Base-by-base conservation (phyloP, 2,888 invertebrate genomes). In the Microchrysa polita region DNA sequence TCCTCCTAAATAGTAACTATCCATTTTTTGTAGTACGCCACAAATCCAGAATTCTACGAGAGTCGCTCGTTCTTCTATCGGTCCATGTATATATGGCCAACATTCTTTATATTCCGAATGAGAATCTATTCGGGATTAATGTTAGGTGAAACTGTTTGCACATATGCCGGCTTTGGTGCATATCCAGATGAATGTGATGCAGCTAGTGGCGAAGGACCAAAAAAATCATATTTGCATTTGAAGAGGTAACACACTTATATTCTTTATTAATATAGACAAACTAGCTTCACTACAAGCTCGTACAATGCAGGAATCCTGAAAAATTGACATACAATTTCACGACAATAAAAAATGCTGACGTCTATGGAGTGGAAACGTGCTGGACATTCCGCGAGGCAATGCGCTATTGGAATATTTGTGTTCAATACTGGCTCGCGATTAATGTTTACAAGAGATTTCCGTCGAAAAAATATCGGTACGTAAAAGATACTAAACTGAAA, bases 351-450 rank as follows among this genome's bases (percentile, higher is more conserved):
- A 96, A 96, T 78, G 91, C 97, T 81, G 91, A 95, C 76, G 91
- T 93, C 0, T 90, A 90, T 85, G 91, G 90, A 44, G 91, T 95
- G 67, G 98, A 98, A 81, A 89, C 91, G 72, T 91, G 92, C 74
- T 89, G 91, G 44, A 94, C 94, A 0, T 90, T 96, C 76, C 88
- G 96, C 4, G 93, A 93, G 76, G 94, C 93, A 2, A 94, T 98
- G 91, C 93, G 94, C 80, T 90, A 92, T 67, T 98, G 98, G 98
- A 98, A 98, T 83, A 94, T 93, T 80, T 94, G 94, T 52, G 92
- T 98, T 0, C 98, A 98, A 83, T 97, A 95, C 83, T 98, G 98
- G 98, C 88, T 98, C 79, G 97, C 96, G 0, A 90, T 91, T 77
- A 93, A 93, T 81, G 90, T 98, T 1, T 97, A 98, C 83, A 94